These are phyloP conservation scores for Ptychadena robeensis DNA, from an alignment of 2,797 vertebrate species.

Conservation along the genomic window DNA sequence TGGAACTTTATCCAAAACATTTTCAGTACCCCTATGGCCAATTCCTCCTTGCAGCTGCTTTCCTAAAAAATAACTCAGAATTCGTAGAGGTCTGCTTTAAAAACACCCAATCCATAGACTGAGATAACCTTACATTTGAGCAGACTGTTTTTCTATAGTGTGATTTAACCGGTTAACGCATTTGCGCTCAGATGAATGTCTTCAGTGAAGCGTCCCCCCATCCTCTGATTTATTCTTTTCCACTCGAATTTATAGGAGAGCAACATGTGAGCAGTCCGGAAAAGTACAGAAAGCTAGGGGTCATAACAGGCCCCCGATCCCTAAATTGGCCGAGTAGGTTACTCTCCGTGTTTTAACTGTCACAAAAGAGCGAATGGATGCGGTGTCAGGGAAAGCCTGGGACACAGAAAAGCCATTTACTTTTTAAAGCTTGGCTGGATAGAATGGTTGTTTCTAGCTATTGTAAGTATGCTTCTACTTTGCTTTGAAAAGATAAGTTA, in stretches of 20 bases:
- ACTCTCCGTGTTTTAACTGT: constrained; percentile 9
- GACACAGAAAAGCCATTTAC: constrained; percentile 55
- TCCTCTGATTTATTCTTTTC: neutral
- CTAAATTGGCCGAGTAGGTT: constrained; percentile 19
- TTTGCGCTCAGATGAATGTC: neutral
- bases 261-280: neutral
- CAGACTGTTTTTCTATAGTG: neutral
- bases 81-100: too few species aligned
- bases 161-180: neutral
- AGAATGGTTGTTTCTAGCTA: neutral
- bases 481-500: constrained; percentile 25
- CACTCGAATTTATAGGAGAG: neutral
- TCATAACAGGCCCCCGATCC: constrained; percentile 19
- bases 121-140: neutral
- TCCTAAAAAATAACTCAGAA: too few species aligned
- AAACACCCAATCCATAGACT: too few species aligned
- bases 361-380: constrained; percentile 56
- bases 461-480: constrained; percentile 23
- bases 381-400: constrained; percentile 42
- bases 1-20: too few species aligned
- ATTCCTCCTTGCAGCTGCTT: too few species aligned
- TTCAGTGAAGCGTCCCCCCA: neutral
- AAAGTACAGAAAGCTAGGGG: neutral
- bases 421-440: neutral
- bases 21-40: too few species aligned